phyloP scores from a whole-genome alignment of 2,888 invertebrate species.

The Eristalinus sepulchralis region DNA sequence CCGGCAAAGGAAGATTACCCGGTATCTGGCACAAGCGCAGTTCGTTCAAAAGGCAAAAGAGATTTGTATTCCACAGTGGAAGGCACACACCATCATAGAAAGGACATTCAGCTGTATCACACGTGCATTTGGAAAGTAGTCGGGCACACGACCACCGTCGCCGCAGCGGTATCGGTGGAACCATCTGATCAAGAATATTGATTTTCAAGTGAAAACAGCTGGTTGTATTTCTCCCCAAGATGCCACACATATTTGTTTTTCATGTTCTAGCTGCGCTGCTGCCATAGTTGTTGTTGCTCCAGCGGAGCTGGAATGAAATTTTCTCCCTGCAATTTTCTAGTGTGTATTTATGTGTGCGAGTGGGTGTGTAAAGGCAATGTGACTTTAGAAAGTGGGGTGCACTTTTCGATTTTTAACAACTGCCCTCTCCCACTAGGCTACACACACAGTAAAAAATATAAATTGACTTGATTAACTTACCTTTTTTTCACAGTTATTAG shows the following conservation, averaged over 20 bases:
- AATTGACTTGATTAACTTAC: slow-evolving; percentile 38
- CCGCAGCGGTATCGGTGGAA: slow-evolving; percentile 8
- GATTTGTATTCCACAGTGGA: background rate
- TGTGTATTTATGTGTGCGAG: background rate
- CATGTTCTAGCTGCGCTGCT: background rate
- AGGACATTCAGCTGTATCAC: slow-evolving; percentile 16
- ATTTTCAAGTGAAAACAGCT: slow-evolving; percentile 65
- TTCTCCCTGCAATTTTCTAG: background rate
- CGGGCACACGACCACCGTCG: slow-evolving; percentile 1
- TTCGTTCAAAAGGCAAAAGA: background rate
- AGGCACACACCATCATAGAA: background rate
- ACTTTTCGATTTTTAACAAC: slow-evolving; percentile 72
- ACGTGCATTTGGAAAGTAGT: slow-evolving; percentile 61
- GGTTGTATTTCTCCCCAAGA: slow-evolving; percentile 31
- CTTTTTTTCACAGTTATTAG: slow-evolving; percentile 44
- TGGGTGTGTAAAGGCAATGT: background rate
- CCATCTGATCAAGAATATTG: slow-evolving; percentile 65
- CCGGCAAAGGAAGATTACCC: slow-evolving; percentile 48
- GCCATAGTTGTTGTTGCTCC: slow-evolving; percentile 33
- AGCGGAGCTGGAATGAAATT: slow-evolving; percentile 22
- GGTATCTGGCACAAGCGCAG: slow-evolving; percentile 54
- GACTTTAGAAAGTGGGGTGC: slow-evolving; percentile 69
- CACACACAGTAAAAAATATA: background rate
- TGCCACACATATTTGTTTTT: background rate
- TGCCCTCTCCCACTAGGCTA: slow-evolving; percentile 49